phyloP scores from a whole-genome alignment of 2,113 vertebrate genomes.

The Arothron firmamentum region DNA sequence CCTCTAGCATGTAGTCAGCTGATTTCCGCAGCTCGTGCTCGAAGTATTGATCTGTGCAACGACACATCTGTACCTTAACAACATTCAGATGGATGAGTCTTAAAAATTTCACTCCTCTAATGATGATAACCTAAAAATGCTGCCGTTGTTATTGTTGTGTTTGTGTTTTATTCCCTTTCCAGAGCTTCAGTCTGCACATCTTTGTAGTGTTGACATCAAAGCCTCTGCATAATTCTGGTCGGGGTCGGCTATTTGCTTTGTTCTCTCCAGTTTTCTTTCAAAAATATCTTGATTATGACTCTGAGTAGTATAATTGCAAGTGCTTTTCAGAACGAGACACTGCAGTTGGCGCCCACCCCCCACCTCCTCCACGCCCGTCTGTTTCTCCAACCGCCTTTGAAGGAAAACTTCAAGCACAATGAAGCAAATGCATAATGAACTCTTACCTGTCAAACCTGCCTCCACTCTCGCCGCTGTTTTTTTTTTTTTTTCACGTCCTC shows the following conservation, averaged over 20 bases:
- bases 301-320: constrained; percentile 63
- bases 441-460: constrained; percentile 62
- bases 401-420: constrained; percentile 71
- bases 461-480: constrained; percentile 38
- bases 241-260: constrained; percentile 70
- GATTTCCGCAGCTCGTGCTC: background rate
- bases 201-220: constrained; percentile 57
- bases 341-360: constrained; percentile 33
- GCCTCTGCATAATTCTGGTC: constrained; percentile 43
- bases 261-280: constrained; percentile 50
- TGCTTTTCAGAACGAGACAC: constrained; percentile 64
- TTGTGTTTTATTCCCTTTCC: constrained; percentile 26
- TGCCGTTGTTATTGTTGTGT: constrained; percentile 3
- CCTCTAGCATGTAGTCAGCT: constrained; percentile 28
- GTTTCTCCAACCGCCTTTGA: constrained; percentile 65
- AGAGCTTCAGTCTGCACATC: constrained; percentile 20
- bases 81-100: too few species aligned
- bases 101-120: too few species aligned
- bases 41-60: background rate
- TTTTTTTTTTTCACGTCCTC: constrained; percentile 54
- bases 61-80: background rate
- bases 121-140: background rate
- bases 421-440: constrained; percentile 68
- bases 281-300: constrained; percentile 21
- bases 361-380: constrained; percentile 40